A percentile compares a stretch with the other conserved stretches of the same genome.
These are phyloP conservation scores for Lasaia peninsularis DNA, from an alignment of 1,140 invertebrate species.

Conservation along the genomic window DNA sequence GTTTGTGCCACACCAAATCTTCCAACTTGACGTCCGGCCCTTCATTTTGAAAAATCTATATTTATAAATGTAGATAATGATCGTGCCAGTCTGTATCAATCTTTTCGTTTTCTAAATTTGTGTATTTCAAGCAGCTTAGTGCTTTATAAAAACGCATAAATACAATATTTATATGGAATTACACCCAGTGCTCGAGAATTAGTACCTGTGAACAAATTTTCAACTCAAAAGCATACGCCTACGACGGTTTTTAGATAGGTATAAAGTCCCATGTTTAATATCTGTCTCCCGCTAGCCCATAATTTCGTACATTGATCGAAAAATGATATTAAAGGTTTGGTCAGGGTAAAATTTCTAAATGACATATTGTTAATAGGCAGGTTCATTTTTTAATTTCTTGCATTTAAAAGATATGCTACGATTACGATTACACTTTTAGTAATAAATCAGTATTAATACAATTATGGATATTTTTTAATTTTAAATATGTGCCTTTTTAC, in stretches of 20 bases:
- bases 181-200: conserved; percentile 29
- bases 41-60: too few species aligned
- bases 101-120: background rate
- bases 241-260: background rate
- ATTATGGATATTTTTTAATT: too few species aligned
- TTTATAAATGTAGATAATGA: too few species aligned
- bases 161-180: conserved; percentile 2
- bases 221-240: background rate
- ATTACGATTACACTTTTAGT: too few species aligned
- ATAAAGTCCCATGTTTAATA: background rate
- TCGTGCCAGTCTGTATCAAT: conserved; percentile 2
- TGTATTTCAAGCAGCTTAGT: background rate
- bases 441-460: too few species aligned
- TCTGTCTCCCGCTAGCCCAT: background rate
- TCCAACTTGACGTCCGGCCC: too few species aligned
- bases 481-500: too few species aligned
- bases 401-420: background rate
- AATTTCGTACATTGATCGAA: too few species aligned
- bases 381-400: background rate
- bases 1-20: too few species aligned
- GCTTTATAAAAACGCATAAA: background rate
- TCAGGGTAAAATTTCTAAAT: background rate
- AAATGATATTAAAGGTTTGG: background rate
- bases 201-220: conserved; percentile 22
- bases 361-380: background rate